These are phyloP conservation scores for Otolemur crassicaudatus DNA, from an alignment of 2,797 vertebrate genomes.

Conservation along the genomic window DNA sequence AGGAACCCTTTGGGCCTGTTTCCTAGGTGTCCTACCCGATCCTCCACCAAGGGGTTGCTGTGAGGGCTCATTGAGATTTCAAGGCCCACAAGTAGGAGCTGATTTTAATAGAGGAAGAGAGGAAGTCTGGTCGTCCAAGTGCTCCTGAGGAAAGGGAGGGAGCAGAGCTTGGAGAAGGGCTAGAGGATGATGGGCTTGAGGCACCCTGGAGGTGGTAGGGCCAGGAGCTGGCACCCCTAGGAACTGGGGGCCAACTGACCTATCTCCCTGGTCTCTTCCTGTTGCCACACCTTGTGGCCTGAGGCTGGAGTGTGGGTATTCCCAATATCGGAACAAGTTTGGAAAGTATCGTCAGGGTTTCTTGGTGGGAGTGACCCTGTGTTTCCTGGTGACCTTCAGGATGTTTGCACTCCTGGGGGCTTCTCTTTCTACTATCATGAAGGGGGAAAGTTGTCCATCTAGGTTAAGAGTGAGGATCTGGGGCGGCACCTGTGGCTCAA, in stretches of 20 bases:
- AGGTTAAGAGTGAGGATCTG: neutral
- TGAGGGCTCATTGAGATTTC: neutral
- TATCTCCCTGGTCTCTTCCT: neutral
- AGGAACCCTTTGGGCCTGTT: neutral
- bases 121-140: neutral
- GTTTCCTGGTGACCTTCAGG: neutral
- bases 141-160: neutral
- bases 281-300: neutral
- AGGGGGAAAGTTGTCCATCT: neutral
- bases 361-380: neutral
- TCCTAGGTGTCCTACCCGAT: neutral
- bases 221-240: neutral
- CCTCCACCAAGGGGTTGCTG: neutral
- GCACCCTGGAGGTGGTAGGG: neutral
- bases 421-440: neutral
- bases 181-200: neutral
- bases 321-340: neutral
- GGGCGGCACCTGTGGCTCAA: too few relatives aligned
- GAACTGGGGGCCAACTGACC: neutral
- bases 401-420: neutral
- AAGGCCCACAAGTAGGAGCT: neutral
- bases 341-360: conserved; percentile 22
- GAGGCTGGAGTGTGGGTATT: neutral
- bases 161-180: neutral
- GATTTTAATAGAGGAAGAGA: neutral